Conservation (phyloP, 2,113 vertebrate genomes). For the Mixornis gularis region DNA sequence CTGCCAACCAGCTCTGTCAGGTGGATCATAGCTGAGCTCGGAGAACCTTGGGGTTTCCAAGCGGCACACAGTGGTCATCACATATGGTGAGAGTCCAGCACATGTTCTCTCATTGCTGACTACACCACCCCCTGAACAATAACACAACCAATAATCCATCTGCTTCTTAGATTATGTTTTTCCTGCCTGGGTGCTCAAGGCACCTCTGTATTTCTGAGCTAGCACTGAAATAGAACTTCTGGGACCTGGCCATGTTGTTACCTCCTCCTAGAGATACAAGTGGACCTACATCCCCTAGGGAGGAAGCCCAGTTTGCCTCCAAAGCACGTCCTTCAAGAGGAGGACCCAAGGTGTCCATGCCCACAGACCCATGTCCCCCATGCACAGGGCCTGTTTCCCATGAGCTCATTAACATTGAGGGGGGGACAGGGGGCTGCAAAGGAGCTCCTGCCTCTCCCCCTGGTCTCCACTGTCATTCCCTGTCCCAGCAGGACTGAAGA, state of each 20-base stretch:
- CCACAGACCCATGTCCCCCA: not conserved
- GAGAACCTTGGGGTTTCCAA: not conserved
- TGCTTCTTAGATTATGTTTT: not conserved
- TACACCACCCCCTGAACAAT: not conserved
- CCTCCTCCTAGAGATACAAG: too few relatives aligned
- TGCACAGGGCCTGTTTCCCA: not conserved
- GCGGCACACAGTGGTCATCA: not conserved
- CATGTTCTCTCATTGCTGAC: not conserved
- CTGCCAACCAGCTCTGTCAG: not conserved
- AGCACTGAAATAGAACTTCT: not conserved
- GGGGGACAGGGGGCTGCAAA: not conserved
- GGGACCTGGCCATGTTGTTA: not conserved
- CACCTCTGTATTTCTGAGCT: not conserved
- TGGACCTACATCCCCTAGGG: not conserved
- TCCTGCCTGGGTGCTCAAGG: too few relatives aligned
- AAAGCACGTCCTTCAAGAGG: not conserved
- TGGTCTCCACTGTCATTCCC: not conserved
- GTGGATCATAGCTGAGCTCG: not conserved
- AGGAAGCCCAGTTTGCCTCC: not conserved
- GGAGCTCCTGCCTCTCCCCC: not conserved
- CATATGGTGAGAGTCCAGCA: not conserved
- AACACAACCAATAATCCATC: not conserved
- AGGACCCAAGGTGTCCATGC: not conserved
- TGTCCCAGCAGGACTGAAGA: not conserved
- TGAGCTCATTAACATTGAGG: fast-evolving